phyloP scores from a whole-genome alignment of 2,113 vertebrate species.

The Prunella himalayana region DNA sequence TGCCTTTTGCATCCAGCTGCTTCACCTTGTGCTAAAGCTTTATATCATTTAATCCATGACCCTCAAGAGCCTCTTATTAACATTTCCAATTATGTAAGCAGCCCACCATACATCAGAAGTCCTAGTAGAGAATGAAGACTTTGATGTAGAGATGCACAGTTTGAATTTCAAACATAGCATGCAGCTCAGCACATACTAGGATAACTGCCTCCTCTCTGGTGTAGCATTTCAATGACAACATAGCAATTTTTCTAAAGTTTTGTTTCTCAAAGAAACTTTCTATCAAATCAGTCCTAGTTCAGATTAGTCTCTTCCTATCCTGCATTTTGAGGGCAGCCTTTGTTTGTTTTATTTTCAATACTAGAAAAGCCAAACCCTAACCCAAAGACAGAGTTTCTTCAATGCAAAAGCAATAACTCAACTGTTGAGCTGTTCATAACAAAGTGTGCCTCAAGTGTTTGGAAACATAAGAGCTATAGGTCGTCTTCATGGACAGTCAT shows the following conservation, averaged over 20 bases:
- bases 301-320: neutral
- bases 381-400: neutral
- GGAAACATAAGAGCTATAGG: neutral
- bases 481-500: neutral
- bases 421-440: neutral
- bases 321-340: neutral
- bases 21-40: neutral
- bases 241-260: neutral
- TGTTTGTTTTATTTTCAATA: neutral
- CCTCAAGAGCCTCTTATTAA: neutral
- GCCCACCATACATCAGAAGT: neutral
- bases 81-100: neutral
- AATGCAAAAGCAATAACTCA: neutral
- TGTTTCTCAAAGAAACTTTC: neutral
- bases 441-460: neutral
- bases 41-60: rapidly evolving
- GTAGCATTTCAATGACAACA: neutral
- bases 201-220: neutral
- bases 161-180: neutral
- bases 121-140: neutral
- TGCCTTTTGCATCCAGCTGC: neutral
- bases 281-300: neutral
- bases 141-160: neutral
- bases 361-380: neutral
- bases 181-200: neutral